These are phyloP conservation scores for Campylorhamphus procurvoides DNA, from an alignment of 2,113 vertebrate species.

Conservation along the genomic window DNA sequence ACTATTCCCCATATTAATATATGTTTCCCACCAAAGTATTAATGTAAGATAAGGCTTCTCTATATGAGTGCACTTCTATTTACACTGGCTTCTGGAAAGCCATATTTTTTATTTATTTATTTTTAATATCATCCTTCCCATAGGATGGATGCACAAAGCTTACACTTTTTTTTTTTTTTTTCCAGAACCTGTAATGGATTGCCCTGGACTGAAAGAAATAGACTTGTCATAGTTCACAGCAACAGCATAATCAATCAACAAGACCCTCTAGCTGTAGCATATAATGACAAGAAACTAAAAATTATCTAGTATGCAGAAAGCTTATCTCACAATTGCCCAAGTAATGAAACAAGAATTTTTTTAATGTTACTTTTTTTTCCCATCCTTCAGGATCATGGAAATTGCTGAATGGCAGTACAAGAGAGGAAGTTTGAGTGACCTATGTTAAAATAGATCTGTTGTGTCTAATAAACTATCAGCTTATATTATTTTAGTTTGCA, in stretches of 20 bases:
- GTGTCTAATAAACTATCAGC: background rate
- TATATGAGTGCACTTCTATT: background rate
- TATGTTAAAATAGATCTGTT: background rate
- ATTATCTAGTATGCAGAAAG: background rate
- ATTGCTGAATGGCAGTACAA: background rate
- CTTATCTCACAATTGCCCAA: background rate
- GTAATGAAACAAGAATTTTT: background rate
- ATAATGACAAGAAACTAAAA: background rate
- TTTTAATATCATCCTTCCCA: background rate
- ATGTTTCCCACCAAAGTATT: background rate
- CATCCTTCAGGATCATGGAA: fast-evolving
- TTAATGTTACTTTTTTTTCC: background rate
- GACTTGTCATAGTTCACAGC: background rate
- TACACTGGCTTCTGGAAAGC: background rate
- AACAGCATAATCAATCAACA: background rate
- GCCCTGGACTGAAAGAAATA: background rate
- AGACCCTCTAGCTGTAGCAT: background rate
- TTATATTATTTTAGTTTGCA: background rate
- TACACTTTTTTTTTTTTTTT: background rate
- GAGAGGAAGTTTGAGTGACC: background rate
- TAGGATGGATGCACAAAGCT: background rate
- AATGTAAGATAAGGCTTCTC: background rate
- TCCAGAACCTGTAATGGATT: background rate
- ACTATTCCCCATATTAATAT: background rate
- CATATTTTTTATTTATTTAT: background rate